These are phyloP conservation scores for Alexandromys fortis DNA, from an alignment of 2,113 vertebrate species.

Conservation along the genomic window DNA sequence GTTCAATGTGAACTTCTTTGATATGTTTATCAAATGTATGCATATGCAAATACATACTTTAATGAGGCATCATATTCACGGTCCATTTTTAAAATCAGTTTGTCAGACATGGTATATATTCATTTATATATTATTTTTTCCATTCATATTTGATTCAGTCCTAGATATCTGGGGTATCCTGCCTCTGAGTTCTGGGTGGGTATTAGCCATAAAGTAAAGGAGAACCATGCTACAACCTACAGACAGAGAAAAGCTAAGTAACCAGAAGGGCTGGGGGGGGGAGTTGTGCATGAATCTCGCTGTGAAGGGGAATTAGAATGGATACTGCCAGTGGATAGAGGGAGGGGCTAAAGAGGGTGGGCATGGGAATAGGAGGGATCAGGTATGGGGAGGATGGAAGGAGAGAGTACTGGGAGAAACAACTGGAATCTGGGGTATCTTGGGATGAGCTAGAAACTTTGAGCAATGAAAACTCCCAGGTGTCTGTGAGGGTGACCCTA, in stretches of 20 bases:
- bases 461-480: background rate
- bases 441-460: background rate
- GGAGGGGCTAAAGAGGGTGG: background rate
- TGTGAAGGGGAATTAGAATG: background rate
- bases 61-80: background rate
- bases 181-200: no score
- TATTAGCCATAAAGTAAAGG: background rate
- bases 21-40: background rate
- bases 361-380: background rate
- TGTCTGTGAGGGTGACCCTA: background rate
- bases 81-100: background rate
- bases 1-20: constrained; percentile 25
- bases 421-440: background rate
- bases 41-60: background rate
- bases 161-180: no score
- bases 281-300: background rate
- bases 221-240: background rate
- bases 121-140: no score
- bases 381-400: background rate
- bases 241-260: background rate
- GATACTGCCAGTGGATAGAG: background rate
- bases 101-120: background rate
- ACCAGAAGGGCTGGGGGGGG: background rate
- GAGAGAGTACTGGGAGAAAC: background rate
- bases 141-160: no score